phyloP scores from a whole-genome alignment of 2,113 vertebrate genomes.

The Cynocephalus volans region DNA sequence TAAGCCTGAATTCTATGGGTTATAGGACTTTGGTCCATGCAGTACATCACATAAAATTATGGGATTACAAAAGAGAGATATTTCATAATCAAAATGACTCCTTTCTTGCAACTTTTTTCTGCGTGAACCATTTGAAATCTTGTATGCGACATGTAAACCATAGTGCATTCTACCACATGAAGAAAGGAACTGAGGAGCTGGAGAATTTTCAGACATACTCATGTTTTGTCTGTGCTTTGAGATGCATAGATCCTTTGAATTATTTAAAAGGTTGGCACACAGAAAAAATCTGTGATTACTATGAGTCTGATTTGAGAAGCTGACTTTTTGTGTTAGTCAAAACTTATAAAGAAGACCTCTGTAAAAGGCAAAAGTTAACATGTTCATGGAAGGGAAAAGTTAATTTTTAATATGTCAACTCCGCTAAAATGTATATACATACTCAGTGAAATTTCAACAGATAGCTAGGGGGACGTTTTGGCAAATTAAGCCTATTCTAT shows the following conservation, averaged over 20 bases:
- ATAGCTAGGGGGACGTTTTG: neutral
- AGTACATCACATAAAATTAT: neutral
- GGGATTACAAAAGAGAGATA: neutral
- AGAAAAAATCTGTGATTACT: neutral
- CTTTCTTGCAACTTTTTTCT: neutral
- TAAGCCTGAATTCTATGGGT: neutral
- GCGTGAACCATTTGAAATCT: neutral
- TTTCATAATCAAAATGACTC: neutral
- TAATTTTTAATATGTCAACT: neutral
- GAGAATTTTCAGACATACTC: neutral
- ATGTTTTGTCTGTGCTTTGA: neutral
- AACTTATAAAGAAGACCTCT: neutral
- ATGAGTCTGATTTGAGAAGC: neutral
- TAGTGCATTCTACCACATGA: neutral
- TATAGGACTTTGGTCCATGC: neutral
- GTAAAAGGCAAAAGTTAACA: neutral
- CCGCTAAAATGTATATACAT: neutral
- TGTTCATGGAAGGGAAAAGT: neutral
- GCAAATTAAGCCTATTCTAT: neutral
- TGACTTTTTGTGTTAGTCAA: neutral
- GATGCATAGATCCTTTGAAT: neutral
- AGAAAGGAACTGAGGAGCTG: neutral
- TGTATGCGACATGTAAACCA: neutral
- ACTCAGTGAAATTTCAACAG: neutral
- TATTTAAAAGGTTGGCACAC: neutral